Conservation (phyloP, 2,888 invertebrate species). For the Himalopsyche tibetana region DNA sequence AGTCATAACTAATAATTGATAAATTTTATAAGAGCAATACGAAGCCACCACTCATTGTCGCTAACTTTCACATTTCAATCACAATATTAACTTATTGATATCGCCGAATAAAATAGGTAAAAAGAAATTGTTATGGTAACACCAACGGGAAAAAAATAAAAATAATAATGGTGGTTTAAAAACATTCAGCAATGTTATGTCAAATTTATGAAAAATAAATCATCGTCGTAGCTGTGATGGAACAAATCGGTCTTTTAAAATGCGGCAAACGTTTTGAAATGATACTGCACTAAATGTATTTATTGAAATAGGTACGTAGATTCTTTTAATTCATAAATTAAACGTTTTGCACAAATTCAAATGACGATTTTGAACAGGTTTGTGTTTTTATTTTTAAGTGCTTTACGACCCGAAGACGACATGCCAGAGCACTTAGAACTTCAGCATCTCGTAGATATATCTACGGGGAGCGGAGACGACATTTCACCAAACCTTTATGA, state of each 20-base stretch:
- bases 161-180: conserved; percentile 41
- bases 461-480: conserved; percentile 75
- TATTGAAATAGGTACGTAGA: background rate
- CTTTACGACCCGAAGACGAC: background rate
- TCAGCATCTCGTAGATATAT: conserved; percentile 85
- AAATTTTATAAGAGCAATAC: too few species aligned
- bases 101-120: too few species aligned
- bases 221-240: background rate
- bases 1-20: too few species aligned
- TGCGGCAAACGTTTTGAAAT: background rate
- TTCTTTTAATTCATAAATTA: background rate
- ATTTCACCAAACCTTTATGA: conserved; percentile 73
- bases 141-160: background rate
- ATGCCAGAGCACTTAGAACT: conserved; percentile 89
- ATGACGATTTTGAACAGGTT: background rate
- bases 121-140: background rate
- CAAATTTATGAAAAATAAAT: conserved; percentile 21
- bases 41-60: too few species aligned
- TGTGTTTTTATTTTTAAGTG: background rate
- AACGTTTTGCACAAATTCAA: background rate
- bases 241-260: background rate
- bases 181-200: background rate
- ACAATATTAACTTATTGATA: conserved; percentile 73
- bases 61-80: too few species aligned
- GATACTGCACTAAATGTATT: background rate